Percentiles rank a stretch among this genome's conserved stretches.
Evolutionary conservation across 1,140 invertebrate genomes (phyloP).

Genomic region (Ips typographus): DNA sequence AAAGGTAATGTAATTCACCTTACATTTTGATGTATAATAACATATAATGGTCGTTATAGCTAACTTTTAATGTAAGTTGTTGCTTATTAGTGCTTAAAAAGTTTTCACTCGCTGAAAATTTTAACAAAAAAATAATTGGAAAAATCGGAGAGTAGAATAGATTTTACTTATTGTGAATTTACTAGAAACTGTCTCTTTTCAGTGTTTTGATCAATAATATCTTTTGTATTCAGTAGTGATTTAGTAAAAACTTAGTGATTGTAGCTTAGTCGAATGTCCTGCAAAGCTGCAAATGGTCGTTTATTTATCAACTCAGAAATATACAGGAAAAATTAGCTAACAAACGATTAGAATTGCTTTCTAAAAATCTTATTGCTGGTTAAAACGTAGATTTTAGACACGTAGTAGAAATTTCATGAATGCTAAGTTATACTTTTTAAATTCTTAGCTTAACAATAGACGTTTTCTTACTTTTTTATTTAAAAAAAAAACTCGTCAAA

Average conservation of each 20-base stretch:
- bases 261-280: conserved; percentile 47
- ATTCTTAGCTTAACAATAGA: conserved; percentile 43
- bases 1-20: conserved; percentile 32
- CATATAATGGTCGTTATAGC: too few relatives aligned
- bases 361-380: not conserved
- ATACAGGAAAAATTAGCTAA: conserved; percentile 12
- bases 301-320: conserved; percentile 14
- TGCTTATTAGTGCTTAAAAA: too few relatives aligned
- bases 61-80: too few relatives aligned
- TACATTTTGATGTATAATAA: conserved; percentile 20
- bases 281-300: conserved; percentile 27
- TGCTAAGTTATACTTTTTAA: conserved; percentile 42
- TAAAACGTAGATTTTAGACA: conserved; percentile 43
- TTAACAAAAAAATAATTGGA: too few relatives aligned
- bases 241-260: not conserved
- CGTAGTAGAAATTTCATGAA: conserved; percentile 52
- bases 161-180: not conserved
- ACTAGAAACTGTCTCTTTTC: not conserved
- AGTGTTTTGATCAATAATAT: too few relatives aligned
- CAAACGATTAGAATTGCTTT: not conserved
- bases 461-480: conserved; percentile 32
- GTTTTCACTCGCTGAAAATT: too few relatives aligned
- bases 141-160: not conserved
- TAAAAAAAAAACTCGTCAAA: not conserved
- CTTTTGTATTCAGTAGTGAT: not conserved